Percentiles rank a stretch among this genome's conserved stretches.
Evolutionary conservation across 2,888 invertebrate genomes (phyloP).

Genomic region (Aleiodes alternator): DNA sequence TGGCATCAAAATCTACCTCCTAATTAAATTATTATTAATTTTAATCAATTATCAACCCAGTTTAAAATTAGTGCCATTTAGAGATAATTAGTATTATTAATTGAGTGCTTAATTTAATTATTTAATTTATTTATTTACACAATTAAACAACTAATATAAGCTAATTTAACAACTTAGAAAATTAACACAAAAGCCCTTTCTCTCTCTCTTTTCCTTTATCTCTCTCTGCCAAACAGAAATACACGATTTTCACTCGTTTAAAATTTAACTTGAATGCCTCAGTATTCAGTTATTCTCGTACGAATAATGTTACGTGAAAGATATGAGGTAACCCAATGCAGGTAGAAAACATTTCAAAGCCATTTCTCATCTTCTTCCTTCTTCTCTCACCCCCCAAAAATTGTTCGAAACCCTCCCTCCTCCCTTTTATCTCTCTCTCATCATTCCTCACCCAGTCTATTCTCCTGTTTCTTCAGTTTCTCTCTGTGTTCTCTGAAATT

Average conservation of each 20-base stretch:
- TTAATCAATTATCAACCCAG: neutral
- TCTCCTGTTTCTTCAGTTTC: constrained; percentile 13
- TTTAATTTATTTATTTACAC: constrained; percentile 39
- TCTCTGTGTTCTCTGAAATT: constrained; percentile 6
- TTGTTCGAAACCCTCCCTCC: neutral
- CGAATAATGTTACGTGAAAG: constrained; percentile 16
- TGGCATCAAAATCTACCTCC: constrained; percentile 42
- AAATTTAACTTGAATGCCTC: neutral
- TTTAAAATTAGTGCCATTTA: constrained; percentile 42
- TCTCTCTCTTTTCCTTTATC: constrained; percentile 18
- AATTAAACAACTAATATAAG: constrained; percentile 20
- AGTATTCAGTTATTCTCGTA: constrained; percentile 2
- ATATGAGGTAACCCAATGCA: constrained; percentile 16
- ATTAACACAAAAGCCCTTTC: constrained; percentile 41
- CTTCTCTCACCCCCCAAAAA: neutral
- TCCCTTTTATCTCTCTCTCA: neutral
- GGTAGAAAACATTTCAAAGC: constrained; percentile 17
- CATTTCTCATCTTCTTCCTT: neutral
- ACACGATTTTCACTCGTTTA: too few species aligned
- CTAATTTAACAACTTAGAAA: constrained; percentile 35
- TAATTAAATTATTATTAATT: constrained; percentile 31
- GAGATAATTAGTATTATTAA: constrained; percentile 26
- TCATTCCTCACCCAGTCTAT: constrained; percentile 36
- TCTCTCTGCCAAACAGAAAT: too few species aligned
- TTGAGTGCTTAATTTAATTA: constrained; percentile 41